phyloP scores from a whole-genome alignment of 1,140 invertebrate genomes.

The Penaeus chinensis region DNA sequence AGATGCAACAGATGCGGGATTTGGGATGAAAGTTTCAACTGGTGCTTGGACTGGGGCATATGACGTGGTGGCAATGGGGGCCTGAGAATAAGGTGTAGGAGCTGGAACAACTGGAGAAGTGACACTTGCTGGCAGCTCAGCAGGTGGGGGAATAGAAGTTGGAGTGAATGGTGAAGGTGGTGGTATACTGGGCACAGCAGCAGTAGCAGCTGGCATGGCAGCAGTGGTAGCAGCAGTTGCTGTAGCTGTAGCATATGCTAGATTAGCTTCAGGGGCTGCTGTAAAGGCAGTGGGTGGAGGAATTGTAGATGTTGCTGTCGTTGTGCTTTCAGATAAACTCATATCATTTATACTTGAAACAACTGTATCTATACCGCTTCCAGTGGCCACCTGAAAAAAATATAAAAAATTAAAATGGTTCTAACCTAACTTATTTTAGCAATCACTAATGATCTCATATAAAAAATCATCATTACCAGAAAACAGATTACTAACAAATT shows the following conservation, averaged over 20 bases:
- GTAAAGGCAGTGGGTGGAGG: conserved; percentile 54
- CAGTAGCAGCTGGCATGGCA: conserved; percentile 23
- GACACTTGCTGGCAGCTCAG: conserved; percentile 54
- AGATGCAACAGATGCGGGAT: not conserved
- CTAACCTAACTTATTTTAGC: no score
- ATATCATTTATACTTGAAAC: conserved; percentile 37
- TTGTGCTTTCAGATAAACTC: conserved; percentile 17
- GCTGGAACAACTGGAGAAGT: conserved; percentile 29
- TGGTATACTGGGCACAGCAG: conserved; percentile 36
- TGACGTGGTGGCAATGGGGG: not conserved
- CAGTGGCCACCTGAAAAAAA: conserved; percentile 51
- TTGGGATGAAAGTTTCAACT: not conserved
- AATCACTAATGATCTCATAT: no score
- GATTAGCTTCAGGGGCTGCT: conserved; percentile 38
- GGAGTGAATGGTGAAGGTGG: conserved; percentile 44
- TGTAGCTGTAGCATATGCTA: conserved; percentile 40
- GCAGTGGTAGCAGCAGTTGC: conserved; percentile 30
- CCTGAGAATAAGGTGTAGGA: not conserved
- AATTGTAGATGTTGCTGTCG: conserved; percentile 41
- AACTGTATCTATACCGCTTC: conserved; percentile 36
- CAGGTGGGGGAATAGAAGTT: conserved; percentile 44
- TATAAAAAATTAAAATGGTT: not conserved
- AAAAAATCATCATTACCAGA: no score
- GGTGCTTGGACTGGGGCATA: not conserved
- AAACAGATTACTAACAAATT: no score